Evolutionary conservation across 1,140 invertebrate species (phyloP), one percentile per base, ranked within the genome.

Genomic region (Latrodectus geometricus): DNA sequence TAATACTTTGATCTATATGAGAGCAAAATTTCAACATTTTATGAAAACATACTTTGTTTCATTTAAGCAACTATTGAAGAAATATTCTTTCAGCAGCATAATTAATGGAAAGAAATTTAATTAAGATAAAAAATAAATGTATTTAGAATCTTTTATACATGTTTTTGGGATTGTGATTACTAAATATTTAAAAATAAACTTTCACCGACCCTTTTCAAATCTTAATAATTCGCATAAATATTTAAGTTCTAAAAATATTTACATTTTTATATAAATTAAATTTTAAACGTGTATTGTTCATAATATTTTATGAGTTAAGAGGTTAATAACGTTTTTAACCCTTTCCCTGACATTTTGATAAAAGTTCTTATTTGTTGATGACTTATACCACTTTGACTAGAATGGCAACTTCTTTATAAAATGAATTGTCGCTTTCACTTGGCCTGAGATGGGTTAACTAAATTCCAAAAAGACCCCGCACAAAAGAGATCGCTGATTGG

Each of bases 361-460:
- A 35, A 61, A 61, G 3, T 17, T 61, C 17, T 61, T 61, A 61
- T 14, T 61, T 61, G 17, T 17, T 61, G 0, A 11, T 17, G 54
- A 61, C 11, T 17, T 61, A 61, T 14, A 0, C 17, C 11, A 61
- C 11, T 11, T 61, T 61, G 17, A 8, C 17, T 61, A 11, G 54
- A 61, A 61, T 61, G 11, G 3, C 54, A 48, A 17, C 4, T 49
- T n/a, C 9, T 17, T 21, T 21, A 21, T n/a, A 21, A 54, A 75
- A 75, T 52, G 50, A 68, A 66, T 66, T 23, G 65, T 66, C 76
- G 56, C 48, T n/a, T 56, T 5, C 76, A 78, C 49, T 78, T 68
- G 17, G 11, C 68, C 20, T 23, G 15, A 15, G 61, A 15, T 14
- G 56, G 65, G 56, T 78, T 66, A 78, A 66, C 61, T 49, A 78